Base-by-base conservation (phyloP, 2,797 vertebrate genomes). In the Phaenicophaeus curvirostris region DNA sequence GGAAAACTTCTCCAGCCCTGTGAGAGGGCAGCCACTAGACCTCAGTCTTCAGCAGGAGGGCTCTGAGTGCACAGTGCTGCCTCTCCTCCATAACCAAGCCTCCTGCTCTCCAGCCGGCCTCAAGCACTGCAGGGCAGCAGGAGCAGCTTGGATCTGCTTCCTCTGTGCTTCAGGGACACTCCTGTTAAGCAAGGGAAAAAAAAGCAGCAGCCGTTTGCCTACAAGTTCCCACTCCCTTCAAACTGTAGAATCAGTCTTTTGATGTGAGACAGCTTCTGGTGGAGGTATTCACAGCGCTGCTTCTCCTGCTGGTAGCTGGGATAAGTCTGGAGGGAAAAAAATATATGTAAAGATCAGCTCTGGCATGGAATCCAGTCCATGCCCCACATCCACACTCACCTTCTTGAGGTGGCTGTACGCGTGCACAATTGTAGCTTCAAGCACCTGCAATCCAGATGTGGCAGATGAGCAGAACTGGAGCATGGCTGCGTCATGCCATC, bases 231-330 rank as follows among this genome's bases (percentile, higher is more conserved):
- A 0, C 95, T 94, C 85, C 94, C 97, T 97, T 99, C 99, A 75
- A 98, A 99, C 92, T 98, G 98, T 86, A 98, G 94, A 94, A 99
- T 98, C 95, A 98, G 97, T 85, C 95, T 95, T 98, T 99, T 99
- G 97, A 98, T 99, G 97, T 98, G 99, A 8, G 98, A 98, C 85
- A 99, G 95, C 98, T 99, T 99, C 95, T 98, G 97, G 86, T 98
- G 98, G 81, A 99, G 98, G 95, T 98, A 98, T 92, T 99, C 98
- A 73, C 98, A 99, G 48, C 97, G 97, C 62, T 96, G 97, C 96
- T 99, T 99, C 94, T 99, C 98, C 97, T 99, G 98, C 92, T 97
- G 98, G 90, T 98, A 99, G 37, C 97, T 97, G 58, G 98, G 98
- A 75, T 98, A 98, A 89, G 97, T 98, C 98, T 99, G 81, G 19